Conservation (phyloP, 2,113 vertebrate species). For the Xenotilapia longispinis region DNA sequence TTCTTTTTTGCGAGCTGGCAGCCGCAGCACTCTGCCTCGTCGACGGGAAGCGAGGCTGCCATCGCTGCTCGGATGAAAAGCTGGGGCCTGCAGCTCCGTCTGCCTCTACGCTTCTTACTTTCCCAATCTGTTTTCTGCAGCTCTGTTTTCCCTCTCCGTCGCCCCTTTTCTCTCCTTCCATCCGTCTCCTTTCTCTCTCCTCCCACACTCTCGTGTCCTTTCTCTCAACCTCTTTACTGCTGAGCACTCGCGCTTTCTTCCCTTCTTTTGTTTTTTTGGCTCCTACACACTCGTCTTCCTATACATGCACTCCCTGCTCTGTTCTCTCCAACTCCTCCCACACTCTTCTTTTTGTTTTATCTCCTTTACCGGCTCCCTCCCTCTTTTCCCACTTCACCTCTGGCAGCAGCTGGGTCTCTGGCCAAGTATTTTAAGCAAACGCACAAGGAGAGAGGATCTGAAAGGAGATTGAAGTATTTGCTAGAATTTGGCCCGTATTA, state of each 20-base stretch:
- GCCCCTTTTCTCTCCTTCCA: background rate
- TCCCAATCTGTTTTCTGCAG: background rate
- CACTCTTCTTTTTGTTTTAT: background rate
- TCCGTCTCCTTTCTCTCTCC: background rate
- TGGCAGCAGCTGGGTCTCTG: constrained; percentile 4
- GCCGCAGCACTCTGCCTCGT: constrained; percentile 1
- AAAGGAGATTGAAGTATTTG: background rate
- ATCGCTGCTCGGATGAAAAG: background rate
- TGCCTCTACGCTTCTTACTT: background rate
- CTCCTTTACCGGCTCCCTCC: background rate
- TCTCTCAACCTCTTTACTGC: background rate
- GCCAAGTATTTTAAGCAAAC: background rate
- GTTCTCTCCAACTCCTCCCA: background rate
- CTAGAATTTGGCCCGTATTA: background rate
- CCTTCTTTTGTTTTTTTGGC: background rate
- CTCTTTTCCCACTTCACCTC: background rate
- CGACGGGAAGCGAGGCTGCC: background rate
- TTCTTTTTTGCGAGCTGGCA: constrained; percentile 7
- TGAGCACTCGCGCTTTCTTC: background rate
- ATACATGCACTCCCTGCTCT: background rate
- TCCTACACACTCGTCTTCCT: constrained; percentile 15
- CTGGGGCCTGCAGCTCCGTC: constrained; percentile 18
- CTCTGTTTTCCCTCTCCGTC: background rate
- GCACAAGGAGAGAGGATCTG: background rate
- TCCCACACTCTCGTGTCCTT: background rate